Evolutionary conservation across 2,888 invertebrate genomes (phyloP), one percentile per base, ranked within the genome.

Genomic region (Orchestes rusci): DNA sequence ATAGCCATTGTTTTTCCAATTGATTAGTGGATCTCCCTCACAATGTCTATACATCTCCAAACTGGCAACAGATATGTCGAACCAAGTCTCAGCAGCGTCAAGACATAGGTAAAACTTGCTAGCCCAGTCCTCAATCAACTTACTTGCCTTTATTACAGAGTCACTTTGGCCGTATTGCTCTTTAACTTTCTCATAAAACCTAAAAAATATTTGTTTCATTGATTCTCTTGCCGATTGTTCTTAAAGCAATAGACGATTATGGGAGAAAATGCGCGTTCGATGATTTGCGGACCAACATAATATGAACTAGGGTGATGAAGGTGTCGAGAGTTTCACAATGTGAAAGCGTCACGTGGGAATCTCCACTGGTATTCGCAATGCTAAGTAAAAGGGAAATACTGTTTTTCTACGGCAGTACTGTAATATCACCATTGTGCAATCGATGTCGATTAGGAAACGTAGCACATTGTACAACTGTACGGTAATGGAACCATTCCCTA

Each of bases 1-100:
- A 59, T 76, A 89, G 2, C 87, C 87, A 48, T 72, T 75, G 39
- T 77, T 74, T 54, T 81, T 84, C 89, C 87, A 91, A 58, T 82
- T 78, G 3, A 84, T 68, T 55, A 80, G 64, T 12, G 70, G 67
- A 58, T 86, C 79, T 0, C 90, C 90, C 5, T 80, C 78, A 59
- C 84, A 84, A 0, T 70, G 67, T 74, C 77, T 72, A 59, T 79
- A 82, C 51, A 81, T 76, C 1, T 71, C 63, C 13, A 27, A 19
- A 0, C 80, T 80, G 45, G 68, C 69, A 1, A 81, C 72, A 0
- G 88, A 86, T 34, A 84, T 75, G 30, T 80, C 72, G 68, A 75
- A 70, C 77, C 87, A 70, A 63, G 76, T 63, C 70, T 76, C 73
- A 53, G 82, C 69, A 39, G 81, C 75, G 67, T 84, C 74, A 35